Base-by-base conservation (phyloP, 2,113 vertebrate genomes). In the Struthio camelus region DNA sequence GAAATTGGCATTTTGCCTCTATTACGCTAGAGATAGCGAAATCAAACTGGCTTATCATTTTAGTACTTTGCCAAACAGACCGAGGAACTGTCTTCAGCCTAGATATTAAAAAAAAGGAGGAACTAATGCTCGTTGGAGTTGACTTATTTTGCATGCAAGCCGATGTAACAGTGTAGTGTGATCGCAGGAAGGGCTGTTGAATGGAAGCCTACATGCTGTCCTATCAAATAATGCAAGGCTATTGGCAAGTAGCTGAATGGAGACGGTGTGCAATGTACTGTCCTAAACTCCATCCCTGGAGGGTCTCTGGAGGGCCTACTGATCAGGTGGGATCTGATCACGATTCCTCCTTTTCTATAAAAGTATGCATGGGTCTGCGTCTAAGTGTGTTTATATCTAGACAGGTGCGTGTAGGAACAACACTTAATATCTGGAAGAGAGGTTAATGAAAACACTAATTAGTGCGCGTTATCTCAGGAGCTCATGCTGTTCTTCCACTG, bases 1-100 rank as follows among this genome's bases (percentile, higher is more conserved):
- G 84, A 77, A 97, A 91, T 93, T 97, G 92, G 91, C 95, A 92
- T 72, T 70, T 56, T 91, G 94, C 93, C 79, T 97, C 62, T 73
- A 66, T 92, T 95, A 91, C 0, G 0, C 87, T 94, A 91, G 70
- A 96, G 97, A 95, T 80, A 96, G 93, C 79, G 83, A 94, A 91
- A 46, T 44, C 67, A 91, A 94, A 83, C 71, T 94, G 89, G 59
- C 66, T 87, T 92, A 97, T 71, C 36, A 0, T 40, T 72, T 46
- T 51, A 87, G 77, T 54, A 6, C 0, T 56, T 96, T 91, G 80
- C 89, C 84, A 96, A 62, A 81, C 50, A 94, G 78, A 66, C 51
- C 48, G 44, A 89, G 36, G 36, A 66, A 38, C 62, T 80, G 22
- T 62, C 58, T 95, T 65, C 50, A 92, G 61, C 27, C 44, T 44